Percentiles rank a stretch among this genome's conserved stretches.
Conservation (phyloP, 1,140 invertebrate genomes). For the Heliconius congener region DNA sequence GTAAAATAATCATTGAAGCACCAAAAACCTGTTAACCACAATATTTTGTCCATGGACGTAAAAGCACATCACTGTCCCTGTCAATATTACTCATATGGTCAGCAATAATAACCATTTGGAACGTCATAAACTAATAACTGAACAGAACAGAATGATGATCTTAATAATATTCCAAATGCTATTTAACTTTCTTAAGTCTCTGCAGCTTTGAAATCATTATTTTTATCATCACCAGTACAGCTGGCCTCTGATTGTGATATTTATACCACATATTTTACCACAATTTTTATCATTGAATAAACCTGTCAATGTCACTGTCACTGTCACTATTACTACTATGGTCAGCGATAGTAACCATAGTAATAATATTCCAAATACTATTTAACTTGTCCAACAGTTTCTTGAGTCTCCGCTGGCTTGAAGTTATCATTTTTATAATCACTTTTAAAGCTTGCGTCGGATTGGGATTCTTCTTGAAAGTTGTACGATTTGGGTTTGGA, state of each 20-base stretch:
- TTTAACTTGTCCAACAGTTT: slow-evolving; percentile 69
- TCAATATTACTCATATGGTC: no score
- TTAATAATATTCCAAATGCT: no score
- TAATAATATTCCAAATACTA: slow-evolving; percentile 64
- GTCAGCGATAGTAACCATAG: slow-evolving; percentile 48
- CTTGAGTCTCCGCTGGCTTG: slow-evolving; percentile 58
- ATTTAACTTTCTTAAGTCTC: no score
- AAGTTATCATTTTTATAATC: slow-evolving; percentile 58
- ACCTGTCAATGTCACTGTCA: not conserved
- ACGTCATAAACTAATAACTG: no score
- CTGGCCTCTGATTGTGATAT: not conserved
- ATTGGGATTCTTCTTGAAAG: slow-evolving; percentile 49
- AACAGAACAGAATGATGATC: no score
- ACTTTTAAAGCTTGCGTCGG: slow-evolving; percentile 55
- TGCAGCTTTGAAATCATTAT: no score
- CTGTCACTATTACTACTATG: not conserved
- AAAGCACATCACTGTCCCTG: no score
- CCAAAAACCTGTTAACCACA: not conserved
- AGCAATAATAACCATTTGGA: no score
- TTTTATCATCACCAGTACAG: no score
- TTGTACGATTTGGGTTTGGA: slow-evolving; percentile 63
- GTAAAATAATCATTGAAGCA: not conserved
- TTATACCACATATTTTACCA: not conserved
- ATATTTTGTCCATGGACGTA: no score
- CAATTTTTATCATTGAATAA: not conserved